Conservation (phyloP, 2,113 vertebrate species). For the Cavia porcellus region DNA sequence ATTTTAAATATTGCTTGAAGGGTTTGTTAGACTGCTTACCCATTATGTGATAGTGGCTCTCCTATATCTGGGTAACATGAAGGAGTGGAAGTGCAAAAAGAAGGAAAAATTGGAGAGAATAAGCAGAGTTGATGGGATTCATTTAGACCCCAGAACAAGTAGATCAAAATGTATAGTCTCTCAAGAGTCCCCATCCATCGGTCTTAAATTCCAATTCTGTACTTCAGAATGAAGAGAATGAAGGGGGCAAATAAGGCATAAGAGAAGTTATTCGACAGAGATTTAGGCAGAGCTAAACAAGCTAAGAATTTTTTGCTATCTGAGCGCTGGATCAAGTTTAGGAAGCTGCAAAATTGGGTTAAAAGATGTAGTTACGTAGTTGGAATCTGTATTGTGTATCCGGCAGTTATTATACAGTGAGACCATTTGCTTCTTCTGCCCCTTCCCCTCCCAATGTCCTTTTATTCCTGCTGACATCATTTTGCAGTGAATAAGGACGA, state of each 20-base stretch:
- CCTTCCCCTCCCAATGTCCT: background rate
- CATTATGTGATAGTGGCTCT: background rate
- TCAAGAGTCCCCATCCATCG: background rate
- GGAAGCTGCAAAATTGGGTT: background rate
- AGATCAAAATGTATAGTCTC: background rate
- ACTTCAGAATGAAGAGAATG: background rate
- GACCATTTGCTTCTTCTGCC: background rate
- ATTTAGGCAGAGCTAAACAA: background rate
- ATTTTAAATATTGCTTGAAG: background rate
- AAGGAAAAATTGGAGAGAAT: background rate
- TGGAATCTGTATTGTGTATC: background rate
- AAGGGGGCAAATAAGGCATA: background rate
- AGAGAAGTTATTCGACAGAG: background rate
- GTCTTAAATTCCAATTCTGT: constrained; percentile 28
- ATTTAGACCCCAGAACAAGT: background rate
- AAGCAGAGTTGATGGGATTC: background rate
- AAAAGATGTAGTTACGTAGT: background rate
- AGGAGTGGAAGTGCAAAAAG: background rate
- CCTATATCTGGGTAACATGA: background rate
- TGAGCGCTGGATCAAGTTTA: background rate
- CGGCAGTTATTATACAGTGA: background rate
- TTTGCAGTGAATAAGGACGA: constrained; percentile 38
- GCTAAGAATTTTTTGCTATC: background rate
- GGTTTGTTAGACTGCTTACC: background rate
- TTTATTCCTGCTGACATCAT: background rate